A percentile compares a stretch with the other conserved stretches of the same genome.
phyloP scores from a whole-genome alignment of 2,797 vertebrate genomes.

The Characodon lateralis region DNA sequence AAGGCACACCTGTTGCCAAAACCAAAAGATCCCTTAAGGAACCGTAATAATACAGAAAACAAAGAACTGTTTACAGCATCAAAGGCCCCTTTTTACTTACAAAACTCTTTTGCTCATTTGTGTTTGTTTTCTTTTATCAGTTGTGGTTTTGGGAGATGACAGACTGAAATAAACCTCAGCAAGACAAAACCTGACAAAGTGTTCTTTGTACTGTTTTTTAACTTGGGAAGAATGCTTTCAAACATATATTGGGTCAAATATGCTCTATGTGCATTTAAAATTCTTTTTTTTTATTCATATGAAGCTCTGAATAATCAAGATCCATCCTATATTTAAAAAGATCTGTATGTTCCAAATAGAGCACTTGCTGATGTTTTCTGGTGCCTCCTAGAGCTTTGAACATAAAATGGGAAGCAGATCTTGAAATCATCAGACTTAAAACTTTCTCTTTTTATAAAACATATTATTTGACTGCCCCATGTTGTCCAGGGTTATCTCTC shows the following conservation, averaged over 20 bases:
- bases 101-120: slow-evolving; percentile 48
- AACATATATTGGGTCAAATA: slow-evolving; percentile 16
- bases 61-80: slow-evolving; percentile 46
- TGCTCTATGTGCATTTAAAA: slow-evolving; percentile 6
- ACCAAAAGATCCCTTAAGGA: slow-evolving; percentile 41
- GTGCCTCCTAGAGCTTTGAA: background rate
- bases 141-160: slow-evolving; percentile 49
- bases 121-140: slow-evolving; percentile 54
- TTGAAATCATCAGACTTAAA: background rate
- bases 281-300: background rate
- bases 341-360: background rate
- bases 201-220: slow-evolving; percentile 48
- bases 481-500: background rate
- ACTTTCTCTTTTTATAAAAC: background rate
- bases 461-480: background rate
- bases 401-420: background rate
- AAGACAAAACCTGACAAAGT: slow-evolving; percentile 27
- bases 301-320: background rate
- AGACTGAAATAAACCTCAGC: slow-evolving; percentile 23
- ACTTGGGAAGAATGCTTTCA: slow-evolving; percentile 40
- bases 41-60: slow-evolving; percentile 55
- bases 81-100: slow-evolving; percentile 46
- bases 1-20: slow-evolving; percentile 32
- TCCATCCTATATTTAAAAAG: background rate
- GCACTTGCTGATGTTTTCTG: background rate